A percentile compares a stretch with the other conserved stretches of the same genome.
Evolutionary conservation across 2,888 invertebrate species (phyloP).

Genomic region (Diarsia dahlii): DNA sequence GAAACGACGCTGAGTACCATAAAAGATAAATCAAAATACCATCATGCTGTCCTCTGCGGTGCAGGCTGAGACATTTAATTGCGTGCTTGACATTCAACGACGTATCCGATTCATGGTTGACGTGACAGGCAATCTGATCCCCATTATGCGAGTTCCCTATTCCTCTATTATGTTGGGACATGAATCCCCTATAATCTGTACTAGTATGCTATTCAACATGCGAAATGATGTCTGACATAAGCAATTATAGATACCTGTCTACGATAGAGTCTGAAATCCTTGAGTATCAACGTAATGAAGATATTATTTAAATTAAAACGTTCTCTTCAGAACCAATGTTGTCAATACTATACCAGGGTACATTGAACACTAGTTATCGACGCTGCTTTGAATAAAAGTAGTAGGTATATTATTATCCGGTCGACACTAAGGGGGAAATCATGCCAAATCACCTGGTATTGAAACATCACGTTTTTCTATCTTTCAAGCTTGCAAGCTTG

Average conservation of each 20-base stretch:
- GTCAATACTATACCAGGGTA: not conserved
- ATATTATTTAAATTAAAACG: not conserved
- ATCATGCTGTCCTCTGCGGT: constrained; percentile 38
- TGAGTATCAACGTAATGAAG: not conserved
- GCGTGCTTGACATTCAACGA: constrained; percentile 49
- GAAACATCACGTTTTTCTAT: not conserved
- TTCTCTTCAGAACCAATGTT: not conserved
- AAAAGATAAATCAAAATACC: constrained; percentile 56
- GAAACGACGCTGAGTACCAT: constrained; percentile 41
- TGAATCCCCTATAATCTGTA: constrained; percentile 26
- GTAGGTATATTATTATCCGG: not conserved
- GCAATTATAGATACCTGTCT: constrained; percentile 22
- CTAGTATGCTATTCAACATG: constrained; percentile 36
- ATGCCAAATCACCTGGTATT: not conserved
- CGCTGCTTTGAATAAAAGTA: not conserved
- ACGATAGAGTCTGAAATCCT: not conserved
- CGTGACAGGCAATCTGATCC: constrained; percentile 43
- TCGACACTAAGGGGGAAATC: not conserved
- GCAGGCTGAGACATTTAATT: constrained; percentile 47
- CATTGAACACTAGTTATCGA: not conserved
- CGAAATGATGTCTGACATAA: constrained; percentile 18
- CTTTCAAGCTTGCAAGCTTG: too few species aligned
- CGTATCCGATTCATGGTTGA: constrained; percentile 40
- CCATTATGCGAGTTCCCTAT: constrained; percentile 37
- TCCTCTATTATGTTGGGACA: constrained; percentile 30